These are phyloP conservation scores for Brachystomella parvula DNA, from an alignment of 1,140 invertebrate species.

Conservation along the genomic window DNA sequence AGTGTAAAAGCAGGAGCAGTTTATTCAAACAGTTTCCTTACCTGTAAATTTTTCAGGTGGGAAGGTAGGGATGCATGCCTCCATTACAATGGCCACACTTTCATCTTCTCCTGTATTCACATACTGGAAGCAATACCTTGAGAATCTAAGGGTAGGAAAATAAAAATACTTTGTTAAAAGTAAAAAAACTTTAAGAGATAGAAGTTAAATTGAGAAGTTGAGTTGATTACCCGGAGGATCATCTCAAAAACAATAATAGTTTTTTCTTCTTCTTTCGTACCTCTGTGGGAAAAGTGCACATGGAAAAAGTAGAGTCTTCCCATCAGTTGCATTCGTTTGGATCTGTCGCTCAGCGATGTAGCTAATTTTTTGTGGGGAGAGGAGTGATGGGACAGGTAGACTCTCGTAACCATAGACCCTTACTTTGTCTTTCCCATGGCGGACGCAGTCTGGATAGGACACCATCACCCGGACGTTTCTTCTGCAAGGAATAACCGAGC, in stretches of 20 bases:
- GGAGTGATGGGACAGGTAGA: conserved; percentile 19
- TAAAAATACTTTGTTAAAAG: not conserved
- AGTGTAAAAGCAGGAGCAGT: not conserved
- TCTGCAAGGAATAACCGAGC: conserved; percentile 25
- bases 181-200: too few species aligned
- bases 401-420: conserved; percentile 33
- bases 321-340: conserved; percentile 1
- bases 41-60: conserved; percentile 21
- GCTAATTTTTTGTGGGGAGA: conserved; percentile 22
- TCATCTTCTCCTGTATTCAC: conserved; percentile 31
- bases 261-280: not conserved
- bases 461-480: conserved; percentile 16
- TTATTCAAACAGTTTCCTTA: conserved; percentile 4
- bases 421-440: conserved; percentile 24
- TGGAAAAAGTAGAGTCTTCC: conserved; percentile 12
- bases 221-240: not conserved
- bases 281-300: conserved; percentile 31
- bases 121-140: conserved; percentile 36
- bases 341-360: conserved; percentile 34
- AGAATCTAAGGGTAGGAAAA: conserved; percentile 19
- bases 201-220: too few species aligned
- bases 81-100: conserved; percentile 33
- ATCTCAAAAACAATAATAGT: not conserved
- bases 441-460: conserved; percentile 22
- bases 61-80: conserved; percentile 32